Evolutionary conservation across 2,797 vertebrate genomes (phyloP).

Genomic region (Epinephelus malabaricus): DNA sequence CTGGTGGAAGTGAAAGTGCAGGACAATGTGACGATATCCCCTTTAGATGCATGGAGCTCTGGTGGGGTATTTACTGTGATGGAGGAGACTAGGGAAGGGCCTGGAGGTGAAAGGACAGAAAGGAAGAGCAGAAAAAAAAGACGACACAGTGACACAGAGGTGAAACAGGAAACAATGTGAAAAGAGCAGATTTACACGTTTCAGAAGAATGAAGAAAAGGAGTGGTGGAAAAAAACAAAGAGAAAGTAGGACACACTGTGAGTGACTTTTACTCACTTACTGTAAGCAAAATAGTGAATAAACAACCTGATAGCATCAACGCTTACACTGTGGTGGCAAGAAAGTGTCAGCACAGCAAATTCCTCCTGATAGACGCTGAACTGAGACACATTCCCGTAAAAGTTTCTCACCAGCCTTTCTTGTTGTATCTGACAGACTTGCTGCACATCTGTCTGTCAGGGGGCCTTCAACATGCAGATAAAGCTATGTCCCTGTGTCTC

Average conservation of each 20-base stretch:
- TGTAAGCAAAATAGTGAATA: constrained; percentile 6
- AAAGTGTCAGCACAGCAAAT: constrained; percentile 31
- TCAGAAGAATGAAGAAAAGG: background rate
- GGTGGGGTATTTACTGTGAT: constrained; percentile 73
- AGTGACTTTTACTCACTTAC: constrained; percentile 15
- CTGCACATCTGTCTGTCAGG: constrained; percentile 43
- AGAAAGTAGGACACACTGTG: background rate
- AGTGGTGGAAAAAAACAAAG: background rate
- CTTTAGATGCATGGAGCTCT: constrained; percentile 80
- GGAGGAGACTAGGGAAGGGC: constrained; percentile 51
- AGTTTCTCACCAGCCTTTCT: constrained; percentile 30
- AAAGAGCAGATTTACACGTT: constrained; percentile 4
- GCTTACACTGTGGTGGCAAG: background rate
- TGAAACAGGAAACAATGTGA: background rate
- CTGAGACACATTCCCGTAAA: constrained; percentile 33
- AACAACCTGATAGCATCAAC: constrained; percentile 23
- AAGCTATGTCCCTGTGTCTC: constrained; percentile 2
- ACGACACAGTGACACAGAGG: background rate
- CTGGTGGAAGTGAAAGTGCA: constrained; percentile 90
- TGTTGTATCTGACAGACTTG: constrained; percentile 37
- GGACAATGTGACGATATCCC: constrained; percentile 84
- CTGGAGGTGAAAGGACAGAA: constrained; percentile 37
- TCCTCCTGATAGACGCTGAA: constrained; percentile 15
- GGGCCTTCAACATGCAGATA: constrained; percentile 7
- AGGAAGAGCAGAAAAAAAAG: background rate